Evolutionary conservation across 1,140 invertebrate genomes (phyloP), one percentile per base, ranked within the genome.

Genomic region (Pseudomyrmex gracilis): DNA sequence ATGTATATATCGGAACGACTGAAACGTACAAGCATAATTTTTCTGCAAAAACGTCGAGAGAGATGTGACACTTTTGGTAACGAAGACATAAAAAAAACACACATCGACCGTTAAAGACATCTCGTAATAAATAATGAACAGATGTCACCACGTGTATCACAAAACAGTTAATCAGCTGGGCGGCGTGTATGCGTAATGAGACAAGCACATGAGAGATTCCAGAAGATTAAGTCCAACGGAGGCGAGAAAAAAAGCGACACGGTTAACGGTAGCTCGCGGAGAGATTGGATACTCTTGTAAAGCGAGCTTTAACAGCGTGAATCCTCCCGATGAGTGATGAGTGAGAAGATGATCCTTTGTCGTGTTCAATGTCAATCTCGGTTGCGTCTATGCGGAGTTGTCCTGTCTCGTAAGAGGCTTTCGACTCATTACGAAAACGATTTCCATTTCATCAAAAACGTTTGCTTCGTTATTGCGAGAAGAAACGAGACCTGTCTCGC

Each of bases 181-280:
- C n/a, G 17, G 45, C 20, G 58, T 34, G 34, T 58, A 34, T 12
- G 12, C 17, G 12, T 45, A 57, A 24, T 68, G 24, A 77, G 13
- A 58, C n/a, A 17, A 57, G 51, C 20, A 5, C 34, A 5, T 10
- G 53, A 49, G 15, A 78, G 34, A 71, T 22, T 78, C 58, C 20
- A 22, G 17, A 17, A 49, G 76, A 49, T 47, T 12, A 60, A 80
- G 43, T 17, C 12, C 9, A 22, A n/a, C 15, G 24, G n/a, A 43
- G 10, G 45, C 15, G 22, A 12, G 24, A 17, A 80, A 83, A 85
- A 83, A 83, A 66, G 71, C 82, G 53, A 84, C 74, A 77, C 63
- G 34, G 60, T 43, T 88, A 88, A 87, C 85, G 83, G 85, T 85
- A 87, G 22, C 51, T 80, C n/a, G 43, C 12, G 2, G 53, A 58